Percentiles rank a stretch among this genome's conserved stretches.
Evolutionary conservation across 64 coral and sea anemone genomes (phyloP).

Genomic region (Orbicella faveolata): DNA sequence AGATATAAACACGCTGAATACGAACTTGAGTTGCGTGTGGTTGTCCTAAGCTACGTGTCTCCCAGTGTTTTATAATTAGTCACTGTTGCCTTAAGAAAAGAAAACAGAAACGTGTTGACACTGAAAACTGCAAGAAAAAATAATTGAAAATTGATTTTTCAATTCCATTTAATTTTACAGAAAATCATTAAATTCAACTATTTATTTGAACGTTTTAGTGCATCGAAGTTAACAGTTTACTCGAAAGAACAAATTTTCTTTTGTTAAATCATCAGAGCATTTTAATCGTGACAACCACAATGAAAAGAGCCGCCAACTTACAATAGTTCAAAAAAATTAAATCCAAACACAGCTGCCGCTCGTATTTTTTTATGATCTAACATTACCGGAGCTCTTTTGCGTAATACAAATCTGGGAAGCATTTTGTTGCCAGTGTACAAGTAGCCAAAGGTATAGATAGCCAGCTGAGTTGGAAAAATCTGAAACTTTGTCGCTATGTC

Average conservation of each 20-base stretch:
- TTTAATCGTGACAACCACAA: not conserved
- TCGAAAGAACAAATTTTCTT: not conserved
- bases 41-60: too few species aligned
- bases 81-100: too few species aligned
- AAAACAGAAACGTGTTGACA: too few species aligned
- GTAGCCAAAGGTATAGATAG: not conserved
- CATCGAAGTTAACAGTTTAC: not conserved
- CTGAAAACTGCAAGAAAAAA: too few species aligned
- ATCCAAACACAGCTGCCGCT: not conserved
- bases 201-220: not conserved
- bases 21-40: too few species aligned
- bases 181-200: not conserved
- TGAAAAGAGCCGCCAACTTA: slow-evolving; percentile 1
- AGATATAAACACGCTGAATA: too few species aligned
- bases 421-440: too few species aligned
- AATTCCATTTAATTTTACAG: not conserved
- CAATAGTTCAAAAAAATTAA: not conserved
- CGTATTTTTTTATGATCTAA: not conserved
- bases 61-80: too few species aligned
- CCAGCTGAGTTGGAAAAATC: too few species aligned
- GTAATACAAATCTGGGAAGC: not conserved
- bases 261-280: not conserved
- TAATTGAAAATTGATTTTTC: too few species aligned
- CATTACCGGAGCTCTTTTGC: not conserved
- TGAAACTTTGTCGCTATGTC: not conserved